Conservation (phyloP, 2,888 invertebrate genomes). For the Morpho achilles region DNA sequence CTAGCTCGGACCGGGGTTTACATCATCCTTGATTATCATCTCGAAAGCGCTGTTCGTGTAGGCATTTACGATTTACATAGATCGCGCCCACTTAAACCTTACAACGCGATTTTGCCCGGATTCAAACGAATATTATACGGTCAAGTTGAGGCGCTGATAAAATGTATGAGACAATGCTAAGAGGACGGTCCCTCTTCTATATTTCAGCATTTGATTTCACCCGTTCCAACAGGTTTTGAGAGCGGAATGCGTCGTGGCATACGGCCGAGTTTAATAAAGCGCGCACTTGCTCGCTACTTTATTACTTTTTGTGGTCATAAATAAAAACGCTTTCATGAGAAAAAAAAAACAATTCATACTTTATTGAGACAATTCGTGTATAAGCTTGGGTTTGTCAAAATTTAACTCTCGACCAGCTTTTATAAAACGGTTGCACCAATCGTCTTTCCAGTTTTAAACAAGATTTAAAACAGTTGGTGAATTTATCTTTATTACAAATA, state of each 20-base stretch:
- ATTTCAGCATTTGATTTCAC: conserved; percentile 55
- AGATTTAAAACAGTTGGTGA: too few species aligned
- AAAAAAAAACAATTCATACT: conserved; percentile 55
- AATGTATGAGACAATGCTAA: conserved; percentile 44
- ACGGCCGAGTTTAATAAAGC: conserved; percentile 69
- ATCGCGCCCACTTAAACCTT: conserved; percentile 60
- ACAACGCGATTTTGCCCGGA: conserved; percentile 54
- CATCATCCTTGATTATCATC: conserved; percentile 57
- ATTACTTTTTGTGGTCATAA: conserved; percentile 71
- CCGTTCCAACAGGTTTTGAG: conserved; percentile 55
- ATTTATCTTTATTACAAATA: too few species aligned
- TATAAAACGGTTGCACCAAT: too few species aligned
- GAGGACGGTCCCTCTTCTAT: conserved; percentile 46
- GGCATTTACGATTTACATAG: conserved; percentile 60
- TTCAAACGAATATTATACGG: conserved; percentile 62
- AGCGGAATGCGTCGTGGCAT: conserved; percentile 51
- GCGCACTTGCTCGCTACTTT: conserved; percentile 70
- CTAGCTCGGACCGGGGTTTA: conserved; percentile 38
- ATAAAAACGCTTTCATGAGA: conserved; percentile 59
- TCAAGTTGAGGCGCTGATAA: conserved; percentile 54
- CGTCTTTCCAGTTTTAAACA: too few species aligned
- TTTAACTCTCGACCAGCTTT: conserved; percentile 3
- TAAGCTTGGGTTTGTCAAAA: conserved; percentile 14
- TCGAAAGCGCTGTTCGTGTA: conserved; percentile 68
- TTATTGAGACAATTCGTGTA: conserved; percentile 20